phyloP scores from a whole-genome alignment of 2,113 vertebrate species.

The Porphyrio hochstetteri region DNA sequence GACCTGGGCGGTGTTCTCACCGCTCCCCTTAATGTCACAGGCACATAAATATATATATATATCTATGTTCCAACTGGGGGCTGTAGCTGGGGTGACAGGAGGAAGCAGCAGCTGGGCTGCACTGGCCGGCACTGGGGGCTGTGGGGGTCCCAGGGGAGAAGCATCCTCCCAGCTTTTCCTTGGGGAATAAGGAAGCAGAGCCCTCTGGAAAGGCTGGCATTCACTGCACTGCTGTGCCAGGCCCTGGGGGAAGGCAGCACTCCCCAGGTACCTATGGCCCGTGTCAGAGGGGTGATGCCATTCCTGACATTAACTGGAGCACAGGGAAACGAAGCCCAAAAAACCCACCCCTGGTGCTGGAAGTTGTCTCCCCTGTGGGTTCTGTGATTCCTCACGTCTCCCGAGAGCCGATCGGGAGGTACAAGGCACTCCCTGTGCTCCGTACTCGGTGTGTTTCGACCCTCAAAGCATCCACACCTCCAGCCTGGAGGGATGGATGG shows the following conservation, averaged over 20 bases:
- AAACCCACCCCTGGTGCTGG: background rate
- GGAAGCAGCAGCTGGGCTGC: background rate
- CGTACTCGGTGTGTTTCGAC: background rate
- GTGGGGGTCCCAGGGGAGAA: background rate
- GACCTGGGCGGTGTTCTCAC: too few relatives aligned
- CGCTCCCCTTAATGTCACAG: too few relatives aligned
- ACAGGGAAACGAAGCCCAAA: background rate
- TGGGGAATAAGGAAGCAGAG: background rate
- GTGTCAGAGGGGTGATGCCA: background rate
- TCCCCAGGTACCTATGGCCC: background rate
- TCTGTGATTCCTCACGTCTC: background rate
- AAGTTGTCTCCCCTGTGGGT: background rate
- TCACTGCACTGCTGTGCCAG: rapidly evolving
- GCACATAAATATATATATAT: too few relatives aligned
- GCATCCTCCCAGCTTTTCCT: background rate
- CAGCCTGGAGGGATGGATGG: background rate
- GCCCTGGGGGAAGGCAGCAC: background rate
- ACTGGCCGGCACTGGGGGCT: background rate
- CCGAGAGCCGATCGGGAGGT: background rate
- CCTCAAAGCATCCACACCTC: background rate
- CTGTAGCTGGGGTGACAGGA: background rate
- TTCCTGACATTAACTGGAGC: background rate
- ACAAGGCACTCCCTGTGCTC: background rate
- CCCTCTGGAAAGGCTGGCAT: background rate
- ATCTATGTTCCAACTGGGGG: too few relatives aligned